Evolutionary conservation across 2,113 vertebrate species (phyloP), one percentile per base, ranked within the genome.

Genomic region (Spheniscus mendiculus): DNA sequence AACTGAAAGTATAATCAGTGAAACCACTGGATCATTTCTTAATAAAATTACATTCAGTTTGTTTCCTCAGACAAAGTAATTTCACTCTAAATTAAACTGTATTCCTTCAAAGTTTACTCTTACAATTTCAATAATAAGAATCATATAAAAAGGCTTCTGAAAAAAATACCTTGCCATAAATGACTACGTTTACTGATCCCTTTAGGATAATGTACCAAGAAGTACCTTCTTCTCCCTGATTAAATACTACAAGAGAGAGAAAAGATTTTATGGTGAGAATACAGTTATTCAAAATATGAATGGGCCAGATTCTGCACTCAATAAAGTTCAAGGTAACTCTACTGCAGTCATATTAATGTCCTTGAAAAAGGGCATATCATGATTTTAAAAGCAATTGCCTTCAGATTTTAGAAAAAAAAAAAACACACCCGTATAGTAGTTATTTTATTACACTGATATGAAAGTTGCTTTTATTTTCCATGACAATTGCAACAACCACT

Each of bases 191-290:
- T 95, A 99, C 99, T 3, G 99, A 99, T 97, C 99, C 99, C 97
- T 99, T 99, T 67, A 99, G 98, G 96, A 99, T 99, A 97, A 99
- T 99, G 98, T 99, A 99, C 99, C 99, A 99, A 49, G 99, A 99
- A 79, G 99, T 99, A 69, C 99, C 99, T 98, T 99, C 99, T 98
- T 99, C 99, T 69, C 99, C 99, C 96, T 99, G 99, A 98, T 99
- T 99, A 98, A 99, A 99, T 98, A 99, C 99, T 99, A 95, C n/a
- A 96, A 97, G 95, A 98, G 86, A 98, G 93, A 88, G 56, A 96
- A 97, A 97, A 97, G 56, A 98, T 71, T 85, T 96, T 88, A 94
- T 52, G 62, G 89, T 96, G 95, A 97, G 93, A 97, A 96, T 63
- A 97, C 30, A 95, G 38, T 74, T 83, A 95, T 74, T 87, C 47